Base-by-base conservation (phyloP, 2,797 vertebrate genomes). In the Pyrocephalus nanus region DNA sequence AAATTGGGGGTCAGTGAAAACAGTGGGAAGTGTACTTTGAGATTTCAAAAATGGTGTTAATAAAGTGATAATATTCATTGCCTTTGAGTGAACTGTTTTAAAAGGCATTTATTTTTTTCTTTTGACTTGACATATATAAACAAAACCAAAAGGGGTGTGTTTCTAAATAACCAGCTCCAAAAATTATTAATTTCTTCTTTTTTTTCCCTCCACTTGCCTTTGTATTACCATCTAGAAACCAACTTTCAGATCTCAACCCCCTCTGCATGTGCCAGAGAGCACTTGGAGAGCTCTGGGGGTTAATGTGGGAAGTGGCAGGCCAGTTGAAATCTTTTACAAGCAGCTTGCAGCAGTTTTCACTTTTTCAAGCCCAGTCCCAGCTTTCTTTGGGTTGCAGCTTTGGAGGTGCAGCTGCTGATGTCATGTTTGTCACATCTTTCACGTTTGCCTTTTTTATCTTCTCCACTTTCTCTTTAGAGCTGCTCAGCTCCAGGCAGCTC, bases 361-460 rank as follows among this genome's bases (percentile, higher is more conserved):
- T 90, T 91, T 27, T 84, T 25, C 1, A 42, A 84, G 12, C 54
- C n/a, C 57, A 83, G 32, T 36, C 51, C 15, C 57, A 75, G 69
- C 50, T 78, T 88, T 72, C 22, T 83, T 90, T 78, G 54, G 51
- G 8, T 65, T 92, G 32, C 53, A 74, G 64, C 87, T 92, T 70
- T 75, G 83, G 65, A 92, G 79, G 73, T 75, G 11, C 86, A 91
- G 89, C 79, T 86, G 84, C 15, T 80, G 74, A 29, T 79, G 69
- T 92, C 65, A 30, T 55, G 30, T 90, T 80, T 95, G 90, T 92
- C 79, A 47, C 89, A 83, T 86, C 82, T 96, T 75, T 55, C 42
- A 16, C 64, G 72, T 75, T 87, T 86, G 79, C 32, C 38, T 70
- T 57, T 79, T 95, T 83, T 75, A 30, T 93, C 79, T 90, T 8